phyloP scores from a whole-genome alignment of 2,113 vertebrate species.

The Azemiops feae region DNA sequence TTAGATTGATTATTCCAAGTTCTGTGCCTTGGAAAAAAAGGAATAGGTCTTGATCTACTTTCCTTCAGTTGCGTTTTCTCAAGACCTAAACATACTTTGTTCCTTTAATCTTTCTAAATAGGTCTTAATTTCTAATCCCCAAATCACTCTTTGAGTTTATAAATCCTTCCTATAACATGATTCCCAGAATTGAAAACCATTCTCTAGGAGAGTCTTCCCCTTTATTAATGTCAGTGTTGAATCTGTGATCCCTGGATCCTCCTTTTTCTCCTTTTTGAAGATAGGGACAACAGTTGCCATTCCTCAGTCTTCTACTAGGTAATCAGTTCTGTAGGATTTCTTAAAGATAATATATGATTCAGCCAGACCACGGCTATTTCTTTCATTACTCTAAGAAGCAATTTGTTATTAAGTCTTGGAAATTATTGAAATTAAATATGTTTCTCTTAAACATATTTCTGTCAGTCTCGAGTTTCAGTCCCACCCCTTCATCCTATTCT shows the following conservation, averaged over 20 bases:
- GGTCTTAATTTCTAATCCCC: not conserved
- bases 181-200: not conserved
- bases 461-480: not conserved
- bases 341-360: not conserved
- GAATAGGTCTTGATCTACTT: not conserved
- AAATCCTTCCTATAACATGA: not conserved
- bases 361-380: not conserved
- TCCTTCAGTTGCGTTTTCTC: not conserved
- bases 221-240: not conserved
- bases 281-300: not conserved
- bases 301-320: not conserved
- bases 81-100: not conserved
- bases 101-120: not conserved
- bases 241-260: not conserved
- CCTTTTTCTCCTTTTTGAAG: not conserved
- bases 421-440: not conserved
- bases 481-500: not conserved
- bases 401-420: not conserved
- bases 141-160: not conserved
- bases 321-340: not conserved
- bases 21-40: not conserved
- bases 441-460: not conserved
- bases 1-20: not conserved
- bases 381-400: not conserved
- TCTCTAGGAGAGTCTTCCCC: not conserved